Percentiles rank a stretch among this genome's conserved stretches.
phyloP scores from a whole-genome alignment of 2,888 invertebrate genomes.

The Drosophila tanythrix region DNA sequence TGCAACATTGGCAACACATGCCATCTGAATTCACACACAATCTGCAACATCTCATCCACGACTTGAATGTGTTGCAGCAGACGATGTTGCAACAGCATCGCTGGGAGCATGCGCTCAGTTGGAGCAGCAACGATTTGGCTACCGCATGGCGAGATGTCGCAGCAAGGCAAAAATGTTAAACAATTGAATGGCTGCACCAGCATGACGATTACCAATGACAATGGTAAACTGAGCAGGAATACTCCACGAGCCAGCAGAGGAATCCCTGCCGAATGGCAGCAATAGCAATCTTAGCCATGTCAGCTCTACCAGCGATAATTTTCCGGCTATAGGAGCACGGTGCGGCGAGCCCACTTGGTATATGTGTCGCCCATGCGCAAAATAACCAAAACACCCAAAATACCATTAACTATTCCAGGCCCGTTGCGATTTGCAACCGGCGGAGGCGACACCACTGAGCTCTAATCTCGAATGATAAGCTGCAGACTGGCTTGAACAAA shows the following conservation, averaged over 20 bases:
- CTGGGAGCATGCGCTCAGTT: slow-evolving; percentile 89
- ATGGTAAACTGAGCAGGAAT: too few species aligned
- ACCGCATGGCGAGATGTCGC: slow-evolving; percentile 79
- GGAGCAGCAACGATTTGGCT: slow-evolving; percentile 92
- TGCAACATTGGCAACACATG: slow-evolving; percentile 97
- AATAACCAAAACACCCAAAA: slow-evolving; percentile 90
- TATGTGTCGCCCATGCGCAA: slow-evolving; percentile 90
- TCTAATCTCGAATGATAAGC: slow-evolving; percentile 79
- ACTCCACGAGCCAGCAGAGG: too few species aligned
- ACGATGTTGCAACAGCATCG: slow-evolving; percentile 89
- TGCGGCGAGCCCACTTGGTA: slow-evolving; percentile 88
- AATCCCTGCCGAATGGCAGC: too few species aligned
- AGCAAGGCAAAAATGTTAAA: too few species aligned
- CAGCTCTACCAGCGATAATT: too few species aligned
- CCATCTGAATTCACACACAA: slow-evolving; percentile 96
- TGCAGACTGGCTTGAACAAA: slow-evolving; percentile 73
- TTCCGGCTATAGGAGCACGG: too few species aligned
- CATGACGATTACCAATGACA: too few species aligned
- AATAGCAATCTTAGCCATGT: too few species aligned
- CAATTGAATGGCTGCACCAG: too few species aligned
- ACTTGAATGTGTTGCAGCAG: slow-evolving; percentile 89
- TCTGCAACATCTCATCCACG: slow-evolving; percentile 93
- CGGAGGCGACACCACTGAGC: slow-evolving; percentile 49
- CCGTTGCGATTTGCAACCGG: slow-evolving; percentile 86
- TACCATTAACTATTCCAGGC: slow-evolving; percentile 93